Percentiles rank a stretch among this genome's conserved stretches.
Conservation (phyloP, 2,113 vertebrate genomes). For the Garra rufa region DNA sequence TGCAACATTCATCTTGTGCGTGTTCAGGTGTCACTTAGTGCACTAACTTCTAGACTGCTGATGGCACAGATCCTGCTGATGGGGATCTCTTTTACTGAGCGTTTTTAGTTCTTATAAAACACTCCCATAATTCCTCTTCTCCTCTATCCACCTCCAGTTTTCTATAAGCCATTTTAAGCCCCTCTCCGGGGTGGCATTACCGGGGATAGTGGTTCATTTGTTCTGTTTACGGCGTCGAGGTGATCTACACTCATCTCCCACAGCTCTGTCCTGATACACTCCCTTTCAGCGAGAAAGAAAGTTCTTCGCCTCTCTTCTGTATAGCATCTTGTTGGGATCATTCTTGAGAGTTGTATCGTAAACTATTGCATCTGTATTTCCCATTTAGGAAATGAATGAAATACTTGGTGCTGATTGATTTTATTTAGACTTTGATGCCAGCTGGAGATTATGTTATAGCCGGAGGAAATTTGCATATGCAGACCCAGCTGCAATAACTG, state of each 20-base stretch:
- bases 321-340: background rate
- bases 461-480: background rate
- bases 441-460: background rate
- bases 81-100: background rate
- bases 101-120: conserved; percentile 36
- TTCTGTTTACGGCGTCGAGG: conserved; percentile 34
- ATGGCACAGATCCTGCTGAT: conserved; percentile 29
- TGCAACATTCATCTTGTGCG: conserved; percentile 32
- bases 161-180: conserved; percentile 21
- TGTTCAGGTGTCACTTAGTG: conserved; percentile 40
- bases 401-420: background rate
- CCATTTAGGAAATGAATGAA: background rate
- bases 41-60: background rate
- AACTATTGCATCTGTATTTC: background rate
- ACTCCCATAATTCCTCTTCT: conserved; percentile 14
- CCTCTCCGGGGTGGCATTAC: conserved; percentile 27
- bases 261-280: background rate
- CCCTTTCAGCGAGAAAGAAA: background rate
- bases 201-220: conserved; percentile 38
- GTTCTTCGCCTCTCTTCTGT: background rate
- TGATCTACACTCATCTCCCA: conserved; percentile 29
- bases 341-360: background rate
- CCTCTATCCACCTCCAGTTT: conserved; percentile 17
- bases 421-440: background rate
- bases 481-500: background rate